These are phyloP conservation scores for Conopomorpha cramerella DNA, from an alignment of 1,140 invertebrate species.

Conservation along the genomic window DNA sequence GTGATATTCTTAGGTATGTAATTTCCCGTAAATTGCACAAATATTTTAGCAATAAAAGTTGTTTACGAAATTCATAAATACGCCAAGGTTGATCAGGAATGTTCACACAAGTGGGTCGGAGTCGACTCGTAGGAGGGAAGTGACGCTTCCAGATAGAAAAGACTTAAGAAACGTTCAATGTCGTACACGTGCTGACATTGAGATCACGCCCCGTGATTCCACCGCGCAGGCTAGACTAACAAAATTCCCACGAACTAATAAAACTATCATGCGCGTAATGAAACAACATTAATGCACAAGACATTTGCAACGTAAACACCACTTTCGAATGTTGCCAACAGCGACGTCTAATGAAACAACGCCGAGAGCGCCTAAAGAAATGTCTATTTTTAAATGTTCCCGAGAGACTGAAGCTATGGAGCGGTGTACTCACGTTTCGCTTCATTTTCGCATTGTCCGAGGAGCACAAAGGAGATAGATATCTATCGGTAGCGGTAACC, in stretches of 20 bases:
- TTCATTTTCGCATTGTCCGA: not conserved
- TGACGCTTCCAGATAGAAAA: not conserved
- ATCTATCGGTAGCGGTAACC: not conserved
- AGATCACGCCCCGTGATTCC: too few species aligned
- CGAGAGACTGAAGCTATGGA: too few species aligned
- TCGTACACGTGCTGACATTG: too few species aligned
- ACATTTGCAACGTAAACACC: not conserved
- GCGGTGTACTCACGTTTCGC: not conserved
- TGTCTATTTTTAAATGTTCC: not conserved
- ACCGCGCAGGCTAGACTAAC: too few species aligned
- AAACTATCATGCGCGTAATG: not conserved
- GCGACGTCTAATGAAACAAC: not conserved
- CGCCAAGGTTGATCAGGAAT: not conserved
- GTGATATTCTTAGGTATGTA: not conserved
- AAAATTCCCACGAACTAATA: not conserved
- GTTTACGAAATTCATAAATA: not conserved
- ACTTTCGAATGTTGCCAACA: not conserved
- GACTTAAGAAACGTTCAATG: not conserved
- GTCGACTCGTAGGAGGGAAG: not conserved
- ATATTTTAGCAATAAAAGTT: not conserved
- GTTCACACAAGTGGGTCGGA: not conserved
- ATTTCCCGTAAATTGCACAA: not conserved
- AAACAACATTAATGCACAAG: not conserved
- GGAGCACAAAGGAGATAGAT: not conserved
- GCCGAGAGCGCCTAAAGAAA: not conserved